Conservation (phyloP, 1,140 invertebrate genomes). For the Micrasema longulum region DNA sequence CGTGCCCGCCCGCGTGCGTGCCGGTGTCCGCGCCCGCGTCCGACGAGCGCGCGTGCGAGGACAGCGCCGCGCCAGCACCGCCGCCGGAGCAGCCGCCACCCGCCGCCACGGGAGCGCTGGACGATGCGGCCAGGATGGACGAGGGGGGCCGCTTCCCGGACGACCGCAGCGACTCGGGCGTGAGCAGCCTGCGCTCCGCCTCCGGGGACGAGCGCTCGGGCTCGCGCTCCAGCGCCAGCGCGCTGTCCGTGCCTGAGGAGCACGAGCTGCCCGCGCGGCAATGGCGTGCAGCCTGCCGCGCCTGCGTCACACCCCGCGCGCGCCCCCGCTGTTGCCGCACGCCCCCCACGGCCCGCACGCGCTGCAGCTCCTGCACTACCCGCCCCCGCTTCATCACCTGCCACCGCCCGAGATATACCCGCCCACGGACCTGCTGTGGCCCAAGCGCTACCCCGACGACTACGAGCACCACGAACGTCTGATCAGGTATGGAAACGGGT, state of each 20-base stretch:
- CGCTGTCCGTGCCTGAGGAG: slow-evolving; percentile 71
- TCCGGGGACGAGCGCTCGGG: slow-evolving; percentile 80
- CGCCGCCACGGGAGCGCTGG: slow-evolving; percentile 52
- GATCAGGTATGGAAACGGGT: slow-evolving; percentile 27
- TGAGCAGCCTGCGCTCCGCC: slow-evolving; percentile 72
- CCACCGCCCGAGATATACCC: slow-evolving; percentile 64
- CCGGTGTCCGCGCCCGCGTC: not conserved
- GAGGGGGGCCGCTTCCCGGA: slow-evolving; percentile 61
- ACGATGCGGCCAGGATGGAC: slow-evolving; percentile 65
- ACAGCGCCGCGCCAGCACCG: not conserved
- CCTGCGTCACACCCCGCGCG: slow-evolving; percentile 61
- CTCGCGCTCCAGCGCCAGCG: slow-evolving; percentile 74
- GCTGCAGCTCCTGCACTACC: slow-evolving; percentile 56
- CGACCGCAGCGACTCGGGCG: slow-evolving; percentile 74
- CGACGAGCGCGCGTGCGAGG: not conserved
- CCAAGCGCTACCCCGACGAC: slow-evolving; percentile 59
- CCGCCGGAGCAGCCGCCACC: slow-evolving; percentile 43
- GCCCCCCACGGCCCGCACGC: slow-evolving; percentile 44
- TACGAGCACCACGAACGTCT: slow-evolving; percentile 63
- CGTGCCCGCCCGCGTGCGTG: not conserved
- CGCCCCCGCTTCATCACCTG: slow-evolving; percentile 59
- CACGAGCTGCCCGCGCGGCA: slow-evolving; percentile 57
- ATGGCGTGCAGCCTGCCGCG: slow-evolving; percentile 62
- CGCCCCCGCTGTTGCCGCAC: slow-evolving; percentile 56
- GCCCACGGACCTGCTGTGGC: slow-evolving; percentile 59